Conservation (phyloP, 2,888 invertebrate genomes). For the Leptopterna dolabrata region DNA sequence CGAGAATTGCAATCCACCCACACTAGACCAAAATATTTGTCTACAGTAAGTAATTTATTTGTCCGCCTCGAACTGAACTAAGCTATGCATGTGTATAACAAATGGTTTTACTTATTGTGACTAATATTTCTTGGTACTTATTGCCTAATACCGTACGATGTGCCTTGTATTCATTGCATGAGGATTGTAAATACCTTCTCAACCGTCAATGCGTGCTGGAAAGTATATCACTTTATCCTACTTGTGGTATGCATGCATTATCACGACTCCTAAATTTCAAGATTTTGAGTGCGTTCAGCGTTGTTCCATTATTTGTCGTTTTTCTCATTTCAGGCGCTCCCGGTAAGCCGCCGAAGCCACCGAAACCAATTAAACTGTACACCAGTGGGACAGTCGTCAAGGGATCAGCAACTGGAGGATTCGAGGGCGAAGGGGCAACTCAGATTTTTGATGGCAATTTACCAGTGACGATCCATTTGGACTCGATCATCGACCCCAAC, state of each 20-base stretch:
- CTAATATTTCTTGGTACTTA: background rate
- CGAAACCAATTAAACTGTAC: conserved; percentile 43
- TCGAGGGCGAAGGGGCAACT: conserved; percentile 40
- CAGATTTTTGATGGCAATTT: conserved; percentile 57
- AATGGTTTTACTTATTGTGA: background rate
- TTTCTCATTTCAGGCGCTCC: background rate
- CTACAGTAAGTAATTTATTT: background rate
- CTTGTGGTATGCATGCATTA: background rate
- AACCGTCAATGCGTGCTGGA: background rate
- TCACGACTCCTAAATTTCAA: background rate
- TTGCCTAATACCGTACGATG: background rate
- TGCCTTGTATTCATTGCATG: background rate
- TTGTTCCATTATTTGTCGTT: background rate
- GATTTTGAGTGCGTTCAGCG: background rate
- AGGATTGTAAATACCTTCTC: background rate
- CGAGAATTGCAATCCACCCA: no score
- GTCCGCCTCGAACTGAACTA: background rate
- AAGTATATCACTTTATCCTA: background rate
- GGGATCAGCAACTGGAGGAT: conserved; percentile 54
- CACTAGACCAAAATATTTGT: no score
- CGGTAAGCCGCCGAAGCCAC: background rate
- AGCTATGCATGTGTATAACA: background rate
- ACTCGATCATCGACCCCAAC: conserved; percentile 53
- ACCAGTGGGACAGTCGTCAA: conserved; percentile 56
- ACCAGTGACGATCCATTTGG: conserved; percentile 58